Base-by-base conservation (phyloP, 2,113 vertebrate genomes). In the Peucedramus taeniatus region DNA sequence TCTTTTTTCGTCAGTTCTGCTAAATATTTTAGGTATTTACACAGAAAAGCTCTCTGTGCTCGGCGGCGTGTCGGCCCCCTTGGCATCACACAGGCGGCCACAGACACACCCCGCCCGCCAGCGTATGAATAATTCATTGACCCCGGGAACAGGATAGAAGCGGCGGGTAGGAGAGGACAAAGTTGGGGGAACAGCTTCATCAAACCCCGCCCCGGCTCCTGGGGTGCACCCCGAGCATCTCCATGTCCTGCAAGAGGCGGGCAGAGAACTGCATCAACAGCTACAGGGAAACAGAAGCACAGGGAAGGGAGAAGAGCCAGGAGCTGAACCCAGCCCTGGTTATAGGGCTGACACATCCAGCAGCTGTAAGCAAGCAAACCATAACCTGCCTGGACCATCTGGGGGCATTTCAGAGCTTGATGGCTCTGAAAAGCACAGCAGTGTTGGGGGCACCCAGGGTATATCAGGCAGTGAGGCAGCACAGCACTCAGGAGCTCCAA, bases 1-100 rank as follows among this genome's bases (percentile, higher is more conserved):
- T 72, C 90, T 87, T 92, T 94, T 26, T 15, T 64, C 18, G 21
- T 45, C 72, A 30, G 42, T 93, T 96, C 92, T 96, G 82, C 76
- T 97, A 97, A 97, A 97, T 97, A 97, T 97, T 97, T 97, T 79
- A 97, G 66, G 75, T 61, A 88, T 97, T 97, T 97, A 97, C 96
- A 96, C 19, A 80, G 89, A 88, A 97, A 97, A 96, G 93, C 96
- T 97, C 92, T 97, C 83, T 81, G 87, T 50, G 87, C 79, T 91
- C 10, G 0, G 57, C 1, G 0, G 81, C 90, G 66, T 18, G 28
- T 87, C 30, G 1, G 86, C 70, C 79, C 64, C 59, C 27, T 24
- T 42, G 71, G 89, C 84, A 91, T 80, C 84, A 66, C 0, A 2
- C 57, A 69, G 44, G 72, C 50, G 2, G 83, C 16, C 13, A 15